A percentile compares a stretch with the other conserved stretches of the same genome.
phyloP scores from a whole-genome alignment of 1,140 invertebrate species.

The Procambarus virginalis region DNA sequence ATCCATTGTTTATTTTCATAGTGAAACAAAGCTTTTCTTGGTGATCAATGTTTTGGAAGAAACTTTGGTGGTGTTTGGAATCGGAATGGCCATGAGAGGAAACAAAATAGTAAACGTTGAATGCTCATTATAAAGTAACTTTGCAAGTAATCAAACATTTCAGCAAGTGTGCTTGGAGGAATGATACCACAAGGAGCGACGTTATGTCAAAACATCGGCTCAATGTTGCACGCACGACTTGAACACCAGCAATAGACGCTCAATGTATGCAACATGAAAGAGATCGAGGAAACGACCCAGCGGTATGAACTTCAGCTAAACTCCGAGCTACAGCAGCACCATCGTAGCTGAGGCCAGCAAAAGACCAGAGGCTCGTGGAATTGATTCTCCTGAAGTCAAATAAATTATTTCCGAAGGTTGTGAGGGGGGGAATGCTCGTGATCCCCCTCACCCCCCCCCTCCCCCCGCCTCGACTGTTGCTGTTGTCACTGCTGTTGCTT shows the following conservation, averaged over 20 bases:
- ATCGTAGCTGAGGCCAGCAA: background rate
- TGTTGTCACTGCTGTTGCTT: background rate
- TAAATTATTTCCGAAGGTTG: constrained; percentile 18
- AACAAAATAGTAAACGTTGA: background rate
- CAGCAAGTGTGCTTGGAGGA: too few relatives aligned
- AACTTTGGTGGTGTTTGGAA: too few relatives aligned
- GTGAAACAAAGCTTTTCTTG: too few relatives aligned
- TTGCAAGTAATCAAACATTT: too few relatives aligned
- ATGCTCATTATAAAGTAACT: too few relatives aligned
- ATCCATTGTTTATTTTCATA: too few relatives aligned
- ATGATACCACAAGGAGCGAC: too few relatives aligned
- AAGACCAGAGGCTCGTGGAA: background rate
- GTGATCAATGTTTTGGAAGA: too few relatives aligned
- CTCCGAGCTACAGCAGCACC: background rate
- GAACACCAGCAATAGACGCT: too few relatives aligned
- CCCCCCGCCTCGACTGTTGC: background rate
- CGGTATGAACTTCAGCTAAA: too few relatives aligned
- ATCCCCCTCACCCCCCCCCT: background rate
- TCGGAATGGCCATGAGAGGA: background rate
- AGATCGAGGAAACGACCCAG: background rate
- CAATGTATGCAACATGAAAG: background rate
- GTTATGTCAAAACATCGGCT: too few relatives aligned
- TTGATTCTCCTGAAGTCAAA: constrained; percentile 15
- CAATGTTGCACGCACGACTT: too few relatives aligned
- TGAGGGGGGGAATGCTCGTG: constrained; percentile 5